Conservation (phyloP, 2,797 vertebrate genomes). For the Clarias fuscus region DNA sequence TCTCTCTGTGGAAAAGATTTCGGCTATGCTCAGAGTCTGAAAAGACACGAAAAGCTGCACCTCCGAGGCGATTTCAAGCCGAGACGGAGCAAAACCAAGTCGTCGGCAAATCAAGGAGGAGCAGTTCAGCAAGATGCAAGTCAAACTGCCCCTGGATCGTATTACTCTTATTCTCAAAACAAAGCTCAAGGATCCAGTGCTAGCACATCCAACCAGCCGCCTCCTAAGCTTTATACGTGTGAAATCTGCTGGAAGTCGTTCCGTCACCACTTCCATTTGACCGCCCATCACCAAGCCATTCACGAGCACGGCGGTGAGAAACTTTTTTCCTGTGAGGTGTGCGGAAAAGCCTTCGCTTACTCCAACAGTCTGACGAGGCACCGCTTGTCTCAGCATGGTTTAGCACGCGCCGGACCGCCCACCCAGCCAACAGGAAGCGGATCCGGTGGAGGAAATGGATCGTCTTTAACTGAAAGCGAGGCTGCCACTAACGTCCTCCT, state of each 20-base stretch:
- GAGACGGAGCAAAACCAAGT: constrained; percentile 66
- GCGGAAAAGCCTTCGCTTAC: constrained; percentile 88
- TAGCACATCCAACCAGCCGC: constrained; percentile 67
- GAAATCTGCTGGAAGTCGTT: constrained; percentile 90
- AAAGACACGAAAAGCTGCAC: constrained; percentile 89
- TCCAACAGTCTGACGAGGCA: constrained; percentile 90
- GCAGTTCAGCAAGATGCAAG: constrained; percentile 63
- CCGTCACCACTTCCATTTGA: constrained; percentile 87
- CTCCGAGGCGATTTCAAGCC: constrained; percentile 74
- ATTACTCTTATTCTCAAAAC: constrained; percentile 75
- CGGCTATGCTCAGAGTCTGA: constrained; percentile 92
- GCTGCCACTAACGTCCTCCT: constrained; percentile 62
- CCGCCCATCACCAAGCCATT: constrained; percentile 86
- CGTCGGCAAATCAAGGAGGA: constrained; percentile 63
- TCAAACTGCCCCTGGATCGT: constrained; percentile 70
- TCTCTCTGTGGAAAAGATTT: constrained; percentile 91
- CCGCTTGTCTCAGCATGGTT: constrained; percentile 83
- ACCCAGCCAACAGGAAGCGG: constrained; percentile 58
- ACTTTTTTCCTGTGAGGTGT: constrained; percentile 85
- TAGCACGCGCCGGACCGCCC: constrained; percentile 68
- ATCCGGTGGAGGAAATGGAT: constrained; percentile 47
- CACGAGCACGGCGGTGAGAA: constrained; percentile 83
- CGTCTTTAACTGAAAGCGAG: constrained; percentile 56
- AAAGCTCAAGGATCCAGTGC: constrained; percentile 71
- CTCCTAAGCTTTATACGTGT: constrained; percentile 83